phyloP scores from a whole-genome alignment of 2,888 invertebrate genomes.

The Cremastinae sp. region DNA sequence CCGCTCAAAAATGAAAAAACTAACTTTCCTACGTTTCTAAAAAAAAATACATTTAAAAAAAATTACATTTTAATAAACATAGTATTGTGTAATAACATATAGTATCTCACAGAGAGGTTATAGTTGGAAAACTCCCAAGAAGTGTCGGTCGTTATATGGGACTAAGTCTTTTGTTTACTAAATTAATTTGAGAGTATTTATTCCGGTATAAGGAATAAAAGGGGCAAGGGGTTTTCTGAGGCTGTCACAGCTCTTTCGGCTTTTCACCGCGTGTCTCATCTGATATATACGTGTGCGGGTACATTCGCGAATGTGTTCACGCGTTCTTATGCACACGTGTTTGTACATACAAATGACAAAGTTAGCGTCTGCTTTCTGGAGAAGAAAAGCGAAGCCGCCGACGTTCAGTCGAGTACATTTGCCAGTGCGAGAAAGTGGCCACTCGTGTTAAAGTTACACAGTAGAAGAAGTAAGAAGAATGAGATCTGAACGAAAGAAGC shows the following conservation, averaged over 20 bases:
- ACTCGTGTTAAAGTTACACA: slow-evolving; percentile 63
- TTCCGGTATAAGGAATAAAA: neutral
- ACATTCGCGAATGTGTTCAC: neutral
- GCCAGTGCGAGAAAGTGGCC: slow-evolving; percentile 66
- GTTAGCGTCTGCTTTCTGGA: slow-evolving; percentile 34
- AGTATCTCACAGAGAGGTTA: no score
- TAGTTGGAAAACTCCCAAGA: no score
- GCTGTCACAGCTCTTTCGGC: slow-evolving; percentile 12
- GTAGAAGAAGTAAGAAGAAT: slow-evolving; percentile 42
- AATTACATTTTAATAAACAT: no score
- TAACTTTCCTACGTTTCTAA: no score
- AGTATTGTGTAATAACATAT: no score
- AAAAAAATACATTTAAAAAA: no score
- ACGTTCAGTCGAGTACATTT: slow-evolving; percentile 64
- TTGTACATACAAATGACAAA: slow-evolving; percentile 4
- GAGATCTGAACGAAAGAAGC: slow-evolving; percentile 28
- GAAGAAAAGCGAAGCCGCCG: slow-evolving; percentile 23
- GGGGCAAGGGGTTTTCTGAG: slow-evolving; percentile 22
- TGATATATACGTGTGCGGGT: neutral
- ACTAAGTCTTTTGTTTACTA: no score
- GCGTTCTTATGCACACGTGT: slow-evolving; percentile 12
- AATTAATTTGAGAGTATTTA: neutral
- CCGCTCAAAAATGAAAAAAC: no score
- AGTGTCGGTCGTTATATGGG: no score
- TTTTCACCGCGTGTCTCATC: slow-evolving; percentile 1